A percentile compares a stretch with the other conserved stretches of the same genome.
These are phyloP conservation scores for Gallinago media DNA, from an alignment of 2,113 vertebrate genomes.

Conservation along the genomic window DNA sequence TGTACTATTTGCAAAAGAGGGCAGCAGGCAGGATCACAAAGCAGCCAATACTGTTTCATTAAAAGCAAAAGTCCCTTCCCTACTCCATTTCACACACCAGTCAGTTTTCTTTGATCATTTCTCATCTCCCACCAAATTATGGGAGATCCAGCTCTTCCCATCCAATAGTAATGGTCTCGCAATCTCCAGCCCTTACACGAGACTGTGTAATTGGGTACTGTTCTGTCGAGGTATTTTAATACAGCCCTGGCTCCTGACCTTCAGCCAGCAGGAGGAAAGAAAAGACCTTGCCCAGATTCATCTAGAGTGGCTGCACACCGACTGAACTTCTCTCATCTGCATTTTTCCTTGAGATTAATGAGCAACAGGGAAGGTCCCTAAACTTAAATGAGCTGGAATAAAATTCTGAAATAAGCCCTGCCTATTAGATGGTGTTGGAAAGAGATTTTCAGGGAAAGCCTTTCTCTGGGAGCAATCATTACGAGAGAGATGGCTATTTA, in stretches of 20 bases:
- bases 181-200: neutral
- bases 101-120: conserved; percentile 11
- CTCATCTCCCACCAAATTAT: conserved; percentile 27
- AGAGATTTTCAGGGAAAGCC: neutral
- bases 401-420: conserved; percentile 29
- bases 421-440: conserved; percentile 11
- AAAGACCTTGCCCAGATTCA: conserved; percentile 16
- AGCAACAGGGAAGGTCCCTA: neutral
- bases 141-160: neutral
- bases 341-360: conserved; percentile 51
- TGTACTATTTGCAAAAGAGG: neutral
- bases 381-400: conserved; percentile 51
- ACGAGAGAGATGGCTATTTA: neutral
- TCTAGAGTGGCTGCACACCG: neutral
- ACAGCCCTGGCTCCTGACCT: conserved; percentile 47
- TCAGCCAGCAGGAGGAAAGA: conserved; percentile 43
- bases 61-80: conserved; percentile 9
- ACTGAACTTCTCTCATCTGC: conserved; percentile 45
- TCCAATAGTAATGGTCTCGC: neutral
- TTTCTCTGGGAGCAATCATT: neutral
- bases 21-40: conserved; percentile 3
- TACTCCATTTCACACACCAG: neutral
- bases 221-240: conserved; percentile 10
- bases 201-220: conserved; percentile 32
- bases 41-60: conserved; percentile 18